Percentiles rank a stretch among this genome's conserved stretches.
Conservation (phyloP, 2,888 invertebrate genomes). For the Mechanitis messenoides region DNA sequence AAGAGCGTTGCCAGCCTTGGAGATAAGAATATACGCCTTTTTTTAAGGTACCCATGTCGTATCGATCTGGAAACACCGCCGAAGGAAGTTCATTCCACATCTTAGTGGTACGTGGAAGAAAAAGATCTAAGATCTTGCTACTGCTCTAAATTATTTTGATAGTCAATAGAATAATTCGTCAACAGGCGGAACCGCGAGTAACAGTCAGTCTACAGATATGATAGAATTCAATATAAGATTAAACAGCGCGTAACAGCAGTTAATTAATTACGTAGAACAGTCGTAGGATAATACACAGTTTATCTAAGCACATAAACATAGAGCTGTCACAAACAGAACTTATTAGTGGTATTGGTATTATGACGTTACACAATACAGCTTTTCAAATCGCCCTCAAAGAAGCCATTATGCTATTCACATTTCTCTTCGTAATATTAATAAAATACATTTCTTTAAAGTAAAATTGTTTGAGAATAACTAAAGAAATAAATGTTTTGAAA, state of each 20-base stretch:
- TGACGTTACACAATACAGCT: constrained; percentile 5
- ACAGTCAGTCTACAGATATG: too few relatives aligned
- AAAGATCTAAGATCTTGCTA: too few relatives aligned
- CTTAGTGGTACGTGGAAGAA: too few relatives aligned
- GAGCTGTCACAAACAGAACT: constrained; percentile 4
- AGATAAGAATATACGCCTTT: too few relatives aligned
- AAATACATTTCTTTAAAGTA: constrained; percentile 5
- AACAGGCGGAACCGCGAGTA: too few relatives aligned
- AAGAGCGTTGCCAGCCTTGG: too few relatives aligned
- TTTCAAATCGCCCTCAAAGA: constrained; percentile 7
- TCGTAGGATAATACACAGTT: background rate
- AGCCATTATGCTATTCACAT: constrained; percentile 6
- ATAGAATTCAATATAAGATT: too few relatives aligned
- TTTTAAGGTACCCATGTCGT: too few relatives aligned
- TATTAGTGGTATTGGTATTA: constrained; percentile 5
- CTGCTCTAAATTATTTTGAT: too few relatives aligned
- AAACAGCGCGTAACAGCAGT: background rate
- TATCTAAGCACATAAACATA: constrained; percentile 3
- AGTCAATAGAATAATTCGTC: too few relatives aligned
- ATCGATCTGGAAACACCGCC: too few relatives aligned
- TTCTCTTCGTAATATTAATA: constrained; percentile 3
- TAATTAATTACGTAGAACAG: background rate
- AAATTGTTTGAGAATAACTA: background rate
- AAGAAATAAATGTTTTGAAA: background rate
- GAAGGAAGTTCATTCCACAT: too few relatives aligned